Base-by-base conservation (phyloP, 1,140 invertebrate species). In the Bradynema listronoti region DNA sequence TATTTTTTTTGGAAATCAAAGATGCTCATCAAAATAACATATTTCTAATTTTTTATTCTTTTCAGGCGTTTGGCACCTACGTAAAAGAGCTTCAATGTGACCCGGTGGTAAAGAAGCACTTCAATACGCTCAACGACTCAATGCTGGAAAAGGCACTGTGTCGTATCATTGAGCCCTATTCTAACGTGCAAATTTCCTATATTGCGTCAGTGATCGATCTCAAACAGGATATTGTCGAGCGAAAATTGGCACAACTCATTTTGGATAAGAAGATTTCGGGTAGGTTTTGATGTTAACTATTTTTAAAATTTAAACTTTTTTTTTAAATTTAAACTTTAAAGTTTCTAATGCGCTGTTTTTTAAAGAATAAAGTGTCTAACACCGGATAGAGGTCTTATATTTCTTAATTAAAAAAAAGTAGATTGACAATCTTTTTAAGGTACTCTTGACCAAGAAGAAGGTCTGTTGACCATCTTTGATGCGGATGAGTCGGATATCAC, bases 221-320 rank as follows among this genome's bases (percentile, higher is more conserved):
- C 45, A 77, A 71, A 78, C 27, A 56, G 14, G 58, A 59, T 5
- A 61, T 53, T 82, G 92, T 99, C 43, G 95, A 99, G 79, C 93
- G 94, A 80, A 99, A 99, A 81, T 80, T 99, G 16, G 96, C 93
- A 25, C 94, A 99, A 80, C 99, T 99, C 95, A 98, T 99, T 78
- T 82, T 99, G 73, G 95, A 99, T 80, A 91, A 93, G 68, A 98
- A 98, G 80, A 86, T 99, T 65, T 81, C 79, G 77, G 84, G 82
- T 82, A 69, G 70, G 73, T 62, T 63, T 30, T 63, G 14, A 2
- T 29, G 11, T 29, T 24, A 39, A 11, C 19, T 39, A 11, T 39
- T 39, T 11, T 39, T 11, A 19, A 11, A 39, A 39, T 39, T n/a
- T n/a, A n/a, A n/a, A n/a, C n/a, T n/a, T n/a, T n/a, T n/a, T n/a